phyloP scores from a whole-genome alignment of 2,113 vertebrate genomes.

The Rafetus swinhoei region DNA sequence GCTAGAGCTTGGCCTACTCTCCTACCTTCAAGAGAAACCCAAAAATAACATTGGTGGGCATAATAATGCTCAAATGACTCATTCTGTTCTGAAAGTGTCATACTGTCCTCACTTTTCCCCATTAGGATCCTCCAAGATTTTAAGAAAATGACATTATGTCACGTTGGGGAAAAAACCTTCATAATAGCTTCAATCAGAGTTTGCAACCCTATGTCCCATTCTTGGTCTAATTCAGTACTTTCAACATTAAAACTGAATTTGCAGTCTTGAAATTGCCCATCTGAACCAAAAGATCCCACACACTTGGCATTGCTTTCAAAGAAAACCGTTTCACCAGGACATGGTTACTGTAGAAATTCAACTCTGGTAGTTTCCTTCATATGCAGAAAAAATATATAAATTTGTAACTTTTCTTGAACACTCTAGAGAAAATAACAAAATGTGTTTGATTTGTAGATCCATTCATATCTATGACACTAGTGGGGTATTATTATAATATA shows the following conservation, averaged over 20 bases:
- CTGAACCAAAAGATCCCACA: background rate
- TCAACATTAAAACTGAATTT: background rate
- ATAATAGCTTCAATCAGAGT: too few species aligned
- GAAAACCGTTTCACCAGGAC: background rate
- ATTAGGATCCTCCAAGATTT: too few species aligned
- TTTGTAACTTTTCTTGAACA: background rate
- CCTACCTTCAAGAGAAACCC: background rate
- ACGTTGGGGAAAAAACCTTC: too few species aligned
- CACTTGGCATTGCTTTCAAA: background rate
- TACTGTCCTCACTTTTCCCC: background rate
- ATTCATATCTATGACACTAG: background rate
- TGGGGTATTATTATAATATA: background rate
- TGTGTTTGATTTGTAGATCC: background rate
- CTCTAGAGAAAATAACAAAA: background rate
- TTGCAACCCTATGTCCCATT: background rate
- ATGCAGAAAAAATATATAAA: background rate
- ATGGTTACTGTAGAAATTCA: background rate
- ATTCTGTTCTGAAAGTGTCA: background rate
- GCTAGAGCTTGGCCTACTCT: background rate
- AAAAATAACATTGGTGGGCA: background rate
- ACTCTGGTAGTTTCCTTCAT: background rate
- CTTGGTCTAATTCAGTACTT: background rate
- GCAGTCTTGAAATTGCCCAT: background rate
- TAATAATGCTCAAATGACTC: background rate
- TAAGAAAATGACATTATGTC: too few species aligned